Base-by-base conservation (phyloP, 1,140 invertebrate genomes). In the Euglossa dilemma region DNA sequence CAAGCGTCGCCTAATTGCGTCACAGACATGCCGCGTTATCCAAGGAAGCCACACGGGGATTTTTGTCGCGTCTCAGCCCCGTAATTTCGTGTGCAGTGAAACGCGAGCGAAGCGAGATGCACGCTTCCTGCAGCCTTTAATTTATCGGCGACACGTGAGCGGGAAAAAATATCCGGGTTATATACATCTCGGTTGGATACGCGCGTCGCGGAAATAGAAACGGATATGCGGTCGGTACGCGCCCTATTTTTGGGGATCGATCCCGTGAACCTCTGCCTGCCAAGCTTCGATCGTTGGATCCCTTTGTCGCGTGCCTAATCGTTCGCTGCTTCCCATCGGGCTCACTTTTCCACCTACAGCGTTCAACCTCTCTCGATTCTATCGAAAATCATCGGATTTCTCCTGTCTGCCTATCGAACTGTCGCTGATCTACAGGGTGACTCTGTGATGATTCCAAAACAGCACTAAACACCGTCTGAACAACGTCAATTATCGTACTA, bases 241-340 rank as follows among this genome's bases (percentile, higher is more conserved):
- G 72, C 67, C 76, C 84, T 89, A 89, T 88, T 89, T 89, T 89
- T 86, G 87, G 84, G 66, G 61, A 88, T 88, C 75, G 87, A 85
- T 85, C 81, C 71, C 64, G 52, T 56, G 54, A 59, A 73, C 25
- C 50, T 18, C 45, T 54, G 47, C 64, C 79, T 50, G 25, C 59
- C 36, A 47, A 45, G 23, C 7, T 20, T n/a, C 47, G 76, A 83
- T 83, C 57, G 54, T 66, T 43, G 20, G 16, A 43, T 61, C 74
- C 64, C 56, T 78, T 83, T 77, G 61, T 76, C 80, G 43, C 61
- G 61, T 20, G n/a, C 70, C 77, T 87, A 87, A 87, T 87, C 85
- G 86, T 16, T 57, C 63, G 43, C 54, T n/a, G 43, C 50, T 75
- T 67, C 28, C 43, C 23, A 66, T 25, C 36, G 7, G 9, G 36